Base-by-base conservation (phyloP, 2,888 invertebrate species). In the Rapana venosa region DNA sequence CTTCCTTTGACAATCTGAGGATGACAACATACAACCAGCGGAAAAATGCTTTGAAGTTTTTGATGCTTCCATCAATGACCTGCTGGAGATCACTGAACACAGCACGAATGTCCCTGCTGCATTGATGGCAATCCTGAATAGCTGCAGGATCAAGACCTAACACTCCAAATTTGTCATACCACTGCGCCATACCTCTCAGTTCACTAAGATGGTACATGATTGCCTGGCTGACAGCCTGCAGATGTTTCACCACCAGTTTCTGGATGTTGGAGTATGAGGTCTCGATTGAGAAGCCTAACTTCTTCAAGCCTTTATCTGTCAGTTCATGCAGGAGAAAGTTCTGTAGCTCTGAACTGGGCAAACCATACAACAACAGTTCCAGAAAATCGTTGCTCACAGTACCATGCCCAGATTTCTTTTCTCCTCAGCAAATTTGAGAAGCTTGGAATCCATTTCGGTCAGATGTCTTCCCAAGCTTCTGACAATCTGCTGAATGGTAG, bases 381-480 rank as follows among this genome's bases (percentile, higher is more conserved):
- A 99, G 96, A 95, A 99, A 98, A 96, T 99, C 98, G 77, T 98
- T 98, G 26, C 98, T 98, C 26, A 99, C 97, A 84, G 98, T 97
- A 85, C 98, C 98, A 94, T 92, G 93, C 8, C 94, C 93, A 79
- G 93, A 91, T 85, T 92, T 92, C 89, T 90, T 90, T 96, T 96
- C 87, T 95, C 94, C 90, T 98, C 97, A 22, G 98, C 98, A 97
- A 98, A 99, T 93, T 97, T 97, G 0, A 98, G 97, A 93, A 99
- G 97, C 96, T 99, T 99, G 87, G 98, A 97, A 95, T 99, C 99
- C 97, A 99, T 98, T 96, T 99, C 99, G 83, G 98, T 96, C 74
- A 99, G 97, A 99, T 98, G 92, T 98, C 98, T 96, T 99, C 99
- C 98, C 98, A 99, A 0, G 98, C 98, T 96, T 99, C 99, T 77